These are phyloP conservation scores for Epirrhoe alternata DNA, from an alignment of 2,888 invertebrate species.

Conservation along the genomic window DNA sequence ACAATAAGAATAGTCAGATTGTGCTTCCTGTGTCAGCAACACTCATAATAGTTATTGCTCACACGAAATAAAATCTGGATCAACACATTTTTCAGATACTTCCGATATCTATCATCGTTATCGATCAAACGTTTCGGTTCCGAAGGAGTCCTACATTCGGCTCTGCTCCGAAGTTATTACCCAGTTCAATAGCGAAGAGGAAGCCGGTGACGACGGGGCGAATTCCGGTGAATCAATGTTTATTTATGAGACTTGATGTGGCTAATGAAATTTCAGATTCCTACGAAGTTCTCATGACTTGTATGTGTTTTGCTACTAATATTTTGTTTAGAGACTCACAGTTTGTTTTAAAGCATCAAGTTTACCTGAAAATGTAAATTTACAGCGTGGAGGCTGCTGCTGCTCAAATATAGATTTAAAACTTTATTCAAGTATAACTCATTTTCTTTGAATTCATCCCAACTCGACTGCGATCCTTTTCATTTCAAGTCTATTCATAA, in stretches of 20 bases:
- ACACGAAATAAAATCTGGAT: neutral
- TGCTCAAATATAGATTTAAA: no score
- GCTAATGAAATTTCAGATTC: constrained; percentile 33
- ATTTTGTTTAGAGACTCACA: neutral
- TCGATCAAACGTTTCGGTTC: neutral
- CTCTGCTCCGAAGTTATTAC: constrained; percentile 25
- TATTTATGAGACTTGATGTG: constrained; percentile 28
- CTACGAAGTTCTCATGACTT: constrained; percentile 34
- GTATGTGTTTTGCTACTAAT: constrained; percentile 15
- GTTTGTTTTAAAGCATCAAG: neutral
- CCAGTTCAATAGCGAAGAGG: constrained; percentile 33
- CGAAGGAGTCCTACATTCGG: constrained; percentile 2
- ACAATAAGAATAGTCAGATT: no score
- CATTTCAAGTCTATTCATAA: neutral
- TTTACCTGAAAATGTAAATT: neutral
- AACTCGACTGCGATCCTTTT: no score
- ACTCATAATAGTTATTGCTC: neutral
- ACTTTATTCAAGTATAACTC: no score
- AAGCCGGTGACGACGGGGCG: constrained; percentile 33
- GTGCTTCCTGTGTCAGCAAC: neutral
- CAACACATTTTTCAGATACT: no score
- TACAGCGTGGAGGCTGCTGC: no score
- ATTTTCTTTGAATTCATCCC: no score
- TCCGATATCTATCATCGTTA: neutral
- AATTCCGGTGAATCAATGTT: constrained; percentile 37